Evolutionary conservation across 2,888 invertebrate species (phyloP), one percentile per base, ranked within the genome.

Genomic region (Noctua janthina): DNA sequence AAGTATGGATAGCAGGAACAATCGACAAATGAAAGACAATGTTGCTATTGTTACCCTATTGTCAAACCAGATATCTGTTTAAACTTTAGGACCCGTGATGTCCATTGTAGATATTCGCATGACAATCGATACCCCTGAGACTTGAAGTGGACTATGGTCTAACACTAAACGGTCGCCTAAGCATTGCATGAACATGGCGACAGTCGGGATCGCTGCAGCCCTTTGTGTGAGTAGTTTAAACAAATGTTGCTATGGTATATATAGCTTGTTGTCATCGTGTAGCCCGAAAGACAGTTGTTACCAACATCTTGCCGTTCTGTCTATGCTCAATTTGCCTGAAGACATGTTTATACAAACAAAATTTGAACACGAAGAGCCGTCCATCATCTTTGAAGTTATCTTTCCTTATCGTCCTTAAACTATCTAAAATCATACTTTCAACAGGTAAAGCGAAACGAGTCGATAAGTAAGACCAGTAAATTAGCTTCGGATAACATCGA

Each of bases 401-500:
- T 39, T 59, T 35, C 39, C 59, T 77, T 84, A 85, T 66, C 56
- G 29, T 70, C 43, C 43, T 62, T 7, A 49, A 87, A 83, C 82
- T 85, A 85, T 79, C 85, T 82, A 76, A 85, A 81, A 81, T 79
- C 79, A 84, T 83, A 86, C 82, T 84, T 90, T 90, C 88, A 92
- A 92, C 90, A 92, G 92, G 91, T 91, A 89, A 87, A 87, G 83
- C 81, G 78, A 88, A 90, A 88, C 85, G 83, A 86, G 77, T 85
- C 87, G 82, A 87, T 86, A 87, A 89, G 86, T 87, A 85, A 85
- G 79, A 88, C 90, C 88, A 86, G 89, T 88, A 93, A 93, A 93
- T 93, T 93, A 92, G 89, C 91, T 89, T 89, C 90, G 89, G 90
- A 91, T 90, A 92, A 91, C 91, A 90, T 89, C 90, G 86, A 92